Evolutionary conservation across 2,888 invertebrate species (phyloP).

Genomic region (Craniophora ligustri): DNA sequence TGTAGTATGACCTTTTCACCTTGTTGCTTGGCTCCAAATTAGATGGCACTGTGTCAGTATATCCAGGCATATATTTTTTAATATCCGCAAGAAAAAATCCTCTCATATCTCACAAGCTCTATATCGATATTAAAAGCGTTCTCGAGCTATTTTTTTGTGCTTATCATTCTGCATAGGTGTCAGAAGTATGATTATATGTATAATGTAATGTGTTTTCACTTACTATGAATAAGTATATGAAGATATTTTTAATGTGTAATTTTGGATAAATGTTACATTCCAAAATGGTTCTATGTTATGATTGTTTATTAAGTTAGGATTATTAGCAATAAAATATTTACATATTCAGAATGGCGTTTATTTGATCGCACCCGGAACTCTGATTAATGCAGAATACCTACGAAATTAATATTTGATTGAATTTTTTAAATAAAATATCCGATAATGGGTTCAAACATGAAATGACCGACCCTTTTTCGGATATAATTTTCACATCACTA

Average conservation of each 20-base stretch:
- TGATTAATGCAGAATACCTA: neutral
- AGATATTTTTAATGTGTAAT: constrained; percentile 5
- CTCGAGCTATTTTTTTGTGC: neutral
- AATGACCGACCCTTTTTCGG: constrained; percentile 1
- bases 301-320: constrained; percentile 22
- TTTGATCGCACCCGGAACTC: constrained; percentile 21
- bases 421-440: constrained; percentile 20
- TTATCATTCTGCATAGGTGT: too few relatives aligned
- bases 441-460: neutral
- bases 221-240: constrained; percentile 19
- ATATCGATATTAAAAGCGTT: too few relatives aligned
- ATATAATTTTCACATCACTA: constrained; percentile 36
- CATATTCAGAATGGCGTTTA: constrained; percentile 24
- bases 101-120: too few relatives aligned
- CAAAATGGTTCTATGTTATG: neutral
- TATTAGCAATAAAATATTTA: constrained; percentile 45
- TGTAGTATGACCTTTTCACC: too few relatives aligned
- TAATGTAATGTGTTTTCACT: constrained; percentile 2
- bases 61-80: too few relatives aligned
- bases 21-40: too few relatives aligned
- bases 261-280: constrained; percentile 3
- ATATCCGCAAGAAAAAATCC: too few relatives aligned
- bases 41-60: too few relatives aligned
- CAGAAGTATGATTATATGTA: too few relatives aligned
- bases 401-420: constrained; percentile 25